Base-by-base conservation (phyloP, 1,140 invertebrate species). In the Papilio polyxenes region DNA sequence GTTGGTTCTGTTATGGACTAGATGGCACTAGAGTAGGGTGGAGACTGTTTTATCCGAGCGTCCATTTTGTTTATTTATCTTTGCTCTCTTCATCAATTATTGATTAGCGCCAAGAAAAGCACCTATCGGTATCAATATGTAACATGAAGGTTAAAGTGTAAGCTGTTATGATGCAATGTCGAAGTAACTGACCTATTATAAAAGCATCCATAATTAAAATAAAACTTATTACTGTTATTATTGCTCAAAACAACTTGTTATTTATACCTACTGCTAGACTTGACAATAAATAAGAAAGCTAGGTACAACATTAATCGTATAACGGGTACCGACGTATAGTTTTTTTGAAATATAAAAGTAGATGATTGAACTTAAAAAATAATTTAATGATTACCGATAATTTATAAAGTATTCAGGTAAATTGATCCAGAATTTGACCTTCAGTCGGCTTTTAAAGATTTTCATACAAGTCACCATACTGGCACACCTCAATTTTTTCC, bases 51-150 rank as follows among this genome's bases (percentile, higher is more conserved):
- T 72, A 37, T 37, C 65, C 11, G 31, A 72, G 65, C 65, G 31
- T 72, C 65, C 65, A 72, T 72, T 37, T 72, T 72, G 65, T 72
- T 69, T 69, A 37, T 69, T 72, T 72, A 72, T 72, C 65, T 72
- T 72, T 3, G 65, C 31, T 15, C 56, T 53, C 7, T 51, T 51
- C 65, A 69, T 15, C 65, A 37, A 72, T 72, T 72, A 72, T 72
- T 72, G 65, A 72, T 72, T 72, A 40, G 65, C 65, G 13, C 37
- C 65, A 40, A 37, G 13, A 72, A 72, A 37, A 37, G 31, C 37
- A 72, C 65, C 23, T 72, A 72, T 15, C 65, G 31, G 65, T 5
- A 72, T 72, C 23, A 72, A 72, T 72, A 72, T 37, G 65, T 72
- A 72, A 72, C 65, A 72, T 72, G 65, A 23, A 72, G 65, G 13